phyloP scores from a whole-genome alignment of 2,113 vertebrate genomes.

The Potamarius usumacintae region DNA sequence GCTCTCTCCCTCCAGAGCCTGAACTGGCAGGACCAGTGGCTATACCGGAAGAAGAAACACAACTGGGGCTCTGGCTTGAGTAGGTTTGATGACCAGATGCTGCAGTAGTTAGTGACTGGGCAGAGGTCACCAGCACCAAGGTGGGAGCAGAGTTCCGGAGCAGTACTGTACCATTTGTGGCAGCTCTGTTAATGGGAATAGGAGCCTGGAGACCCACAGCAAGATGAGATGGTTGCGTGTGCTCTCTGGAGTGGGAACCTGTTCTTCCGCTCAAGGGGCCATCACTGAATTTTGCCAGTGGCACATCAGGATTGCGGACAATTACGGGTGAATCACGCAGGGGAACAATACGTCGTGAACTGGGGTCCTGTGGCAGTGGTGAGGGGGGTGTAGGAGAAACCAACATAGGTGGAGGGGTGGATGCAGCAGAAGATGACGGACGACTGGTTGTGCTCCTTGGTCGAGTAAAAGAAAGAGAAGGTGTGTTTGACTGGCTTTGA shows the following conservation, averaged over 20 bases:
- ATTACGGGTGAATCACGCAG: constrained; percentile 88
- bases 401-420: constrained; percentile 80
- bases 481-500: constrained; percentile 76
- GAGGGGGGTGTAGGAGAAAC: constrained; percentile 79
- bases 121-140: constrained; percentile 70
- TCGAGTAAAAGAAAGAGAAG: constrained; percentile 71
- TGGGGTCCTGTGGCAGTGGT: constrained; percentile 81
- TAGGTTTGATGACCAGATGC: constrained; percentile 61
- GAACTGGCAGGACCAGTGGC: constrained; percentile 57
- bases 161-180: constrained; percentile 71
- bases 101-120: constrained; percentile 68
- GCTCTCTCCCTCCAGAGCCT: constrained; percentile 68
- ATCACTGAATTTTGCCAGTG: constrained; percentile 83
- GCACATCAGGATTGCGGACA: constrained; percentile 88
- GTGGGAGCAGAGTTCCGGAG: constrained; percentile 71
- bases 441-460: constrained; percentile 73
- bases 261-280: constrained; percentile 67
- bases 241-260: constrained; percentile 65
- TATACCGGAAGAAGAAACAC: constrained; percentile 41
- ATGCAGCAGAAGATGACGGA: constrained; percentile 73
- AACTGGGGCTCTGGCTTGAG: constrained; percentile 59
- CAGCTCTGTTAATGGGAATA: constrained; percentile 83
- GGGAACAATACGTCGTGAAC: constrained; percentile 82
- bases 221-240: constrained; percentile 66
- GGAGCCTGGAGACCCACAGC: constrained; percentile 79